Evolutionary conservation across 2,797 vertebrate genomes (phyloP), one percentile per base, ranked within the genome.

Genomic region (Sebastes melanostomus): DNA sequence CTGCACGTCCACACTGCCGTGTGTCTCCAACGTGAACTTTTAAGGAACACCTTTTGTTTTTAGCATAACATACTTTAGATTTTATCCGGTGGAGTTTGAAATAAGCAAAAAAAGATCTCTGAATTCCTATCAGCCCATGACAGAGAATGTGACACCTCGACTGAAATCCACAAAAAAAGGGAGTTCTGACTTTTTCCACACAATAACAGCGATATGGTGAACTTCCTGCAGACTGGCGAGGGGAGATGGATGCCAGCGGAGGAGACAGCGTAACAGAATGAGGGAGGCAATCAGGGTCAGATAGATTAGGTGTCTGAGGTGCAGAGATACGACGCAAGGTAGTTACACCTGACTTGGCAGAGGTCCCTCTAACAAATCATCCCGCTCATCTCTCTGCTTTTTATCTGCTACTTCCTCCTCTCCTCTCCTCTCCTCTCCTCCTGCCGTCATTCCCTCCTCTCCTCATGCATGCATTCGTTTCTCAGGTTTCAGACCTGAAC

Each of bases 331-430:
- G 75, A 92, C 30, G 58, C 55, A 55, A 87, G 82, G 81, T 88
- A 80, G 82, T 90, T 85, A 78, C 90, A 91, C 85, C 91, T 92
- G 91, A 89, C 87, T 87, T 79, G 86, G 82, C 93, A 84, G 60
- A 87, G 83, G 79, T 73, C 60, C 72, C 78, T 61, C 66, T 13
- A 74, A 91, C 90, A 90, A 89, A 90, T 90, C 86, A 84, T 71
- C 76, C 27, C 8, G 14, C 77, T 88, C 83, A 80, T 90, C 77
- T 78, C 75, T 27, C 13, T 0, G 1, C 36, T 46, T 82, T 88
- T 84, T 81, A 83, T 89, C 87, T 71, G 62, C 36, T 56, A 8
- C 73, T 63, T 65, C 59, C 77, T 77, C 32, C 60, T 56, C 52
- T 55, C 52, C 38, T 50, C 61, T 60, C 54, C 24, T 58, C 56